A percentile compares a stretch with the other conserved stretches of the same genome.
Evolutionary conservation across 1,140 invertebrate genomes (phyloP).

Genomic region (Lysiphlebus fabarum): DNA sequence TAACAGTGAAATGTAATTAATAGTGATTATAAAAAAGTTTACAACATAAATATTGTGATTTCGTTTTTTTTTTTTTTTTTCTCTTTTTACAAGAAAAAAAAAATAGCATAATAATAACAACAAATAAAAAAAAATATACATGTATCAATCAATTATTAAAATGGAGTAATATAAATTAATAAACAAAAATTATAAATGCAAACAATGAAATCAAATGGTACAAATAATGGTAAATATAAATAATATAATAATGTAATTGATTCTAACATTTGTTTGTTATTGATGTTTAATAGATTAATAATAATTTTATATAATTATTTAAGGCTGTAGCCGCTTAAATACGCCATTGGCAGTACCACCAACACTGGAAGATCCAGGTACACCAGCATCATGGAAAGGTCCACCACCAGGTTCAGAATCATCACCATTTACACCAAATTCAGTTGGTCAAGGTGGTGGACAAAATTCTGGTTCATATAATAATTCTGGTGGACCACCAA

Average conservation of each 20-base stretch:
- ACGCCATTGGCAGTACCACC: slow-evolving; percentile 64
- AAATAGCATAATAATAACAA: too few species aligned
- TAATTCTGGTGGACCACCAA: slow-evolving; percentile 59
- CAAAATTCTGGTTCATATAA: slow-evolving; percentile 50
- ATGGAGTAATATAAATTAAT: too few species aligned
- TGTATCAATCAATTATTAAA: too few species aligned
- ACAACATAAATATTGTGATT: too few species aligned
- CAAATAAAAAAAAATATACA: too few species aligned
- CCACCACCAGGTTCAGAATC: slow-evolving; percentile 64
- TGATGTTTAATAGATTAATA: background rate
- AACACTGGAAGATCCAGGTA: slow-evolving; percentile 68
- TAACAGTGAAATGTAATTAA: too few species aligned
- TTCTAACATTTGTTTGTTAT: too few species aligned
- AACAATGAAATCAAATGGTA: slow-evolving; percentile 55
- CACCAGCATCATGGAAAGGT: slow-evolving; percentile 64
- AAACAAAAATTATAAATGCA: background rate
- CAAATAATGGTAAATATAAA: slow-evolving; percentile 51
- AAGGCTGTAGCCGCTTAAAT: slow-evolving; percentile 66
- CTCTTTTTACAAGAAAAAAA: too few species aligned
- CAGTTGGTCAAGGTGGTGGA: slow-evolving; percentile 51
- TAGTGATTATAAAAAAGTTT: too few species aligned
- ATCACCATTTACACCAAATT: slow-evolving; percentile 60
- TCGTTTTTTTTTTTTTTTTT: too few species aligned
- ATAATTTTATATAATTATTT: too few species aligned
- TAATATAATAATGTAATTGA: background rate